phyloP scores from a whole-genome alignment of 2,888 invertebrate genomes.

The Drosophila yooni region DNA sequence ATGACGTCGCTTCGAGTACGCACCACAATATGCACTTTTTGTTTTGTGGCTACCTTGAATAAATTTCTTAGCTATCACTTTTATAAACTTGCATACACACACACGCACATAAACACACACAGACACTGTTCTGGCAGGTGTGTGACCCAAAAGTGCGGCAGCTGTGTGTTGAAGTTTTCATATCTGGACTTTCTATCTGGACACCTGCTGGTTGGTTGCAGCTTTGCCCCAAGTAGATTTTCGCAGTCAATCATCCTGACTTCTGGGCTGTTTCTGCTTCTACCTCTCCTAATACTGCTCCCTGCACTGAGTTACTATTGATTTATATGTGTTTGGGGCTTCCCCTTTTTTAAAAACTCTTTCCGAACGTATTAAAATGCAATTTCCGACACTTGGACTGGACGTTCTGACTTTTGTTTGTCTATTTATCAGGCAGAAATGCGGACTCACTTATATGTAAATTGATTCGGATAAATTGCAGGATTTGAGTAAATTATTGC shows the following conservation, averaged over 20 bases:
- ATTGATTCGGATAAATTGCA: background rate
- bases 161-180: conserved; percentile 6
- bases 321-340: conserved; percentile 45
- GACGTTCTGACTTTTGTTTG: conserved; percentile 40
- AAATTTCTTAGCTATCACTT: conserved; percentile 26
- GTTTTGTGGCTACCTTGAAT: conserved; percentile 26
- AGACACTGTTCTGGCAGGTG: background rate
- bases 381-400: conserved; percentile 31
- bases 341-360: conserved; percentile 1
- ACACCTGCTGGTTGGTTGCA: conserved; percentile 40
- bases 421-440: conserved; percentile 59
- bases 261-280: conserved; percentile 15
- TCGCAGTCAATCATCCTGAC: conserved; percentile 55
- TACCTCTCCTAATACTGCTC: background rate
- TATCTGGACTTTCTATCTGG: conserved; percentile 44
- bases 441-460: conserved; percentile 7
- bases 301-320: conserved; percentile 61
- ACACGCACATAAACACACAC: background rate
- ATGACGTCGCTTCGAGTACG: conserved; percentile 40
- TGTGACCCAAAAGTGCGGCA: conserved; percentile 20
- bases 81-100: conserved; percentile 5
- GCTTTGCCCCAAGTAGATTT: conserved; percentile 52
- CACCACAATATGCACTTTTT: conserved; percentile 35
- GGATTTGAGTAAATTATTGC: background rate
- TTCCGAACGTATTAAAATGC: conserved; percentile 63